These are phyloP conservation scores for Takifugu flavidus DNA, from an alignment of 2,113 vertebrate species.

Conservation along the genomic window DNA sequence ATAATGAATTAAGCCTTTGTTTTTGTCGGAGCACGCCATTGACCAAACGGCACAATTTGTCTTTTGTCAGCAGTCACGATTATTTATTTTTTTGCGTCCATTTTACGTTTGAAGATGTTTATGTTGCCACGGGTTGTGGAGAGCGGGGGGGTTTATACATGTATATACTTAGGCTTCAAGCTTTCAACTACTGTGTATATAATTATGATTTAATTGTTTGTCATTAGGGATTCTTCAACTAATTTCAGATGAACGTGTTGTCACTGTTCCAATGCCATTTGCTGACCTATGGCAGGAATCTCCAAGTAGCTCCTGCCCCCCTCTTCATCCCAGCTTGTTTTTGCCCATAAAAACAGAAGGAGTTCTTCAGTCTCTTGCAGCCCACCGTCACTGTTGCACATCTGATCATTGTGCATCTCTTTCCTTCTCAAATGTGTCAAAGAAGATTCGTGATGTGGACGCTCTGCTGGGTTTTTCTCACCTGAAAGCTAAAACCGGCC, in stretches of 20 bases:
- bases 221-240: constrained; percentile 4
- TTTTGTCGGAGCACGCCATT: background rate
- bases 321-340: constrained; percentile 6
- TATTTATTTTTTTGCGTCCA: background rate
- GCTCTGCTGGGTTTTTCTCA: too few species aligned
- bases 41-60: background rate
- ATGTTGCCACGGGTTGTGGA: background rate
- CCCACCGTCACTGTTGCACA: background rate
- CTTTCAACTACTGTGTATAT: background rate
- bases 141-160: background rate
- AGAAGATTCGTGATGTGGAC: too few species aligned
- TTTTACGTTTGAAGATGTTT: constrained; percentile 10
- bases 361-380: background rate
- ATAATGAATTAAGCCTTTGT: constrained; percentile 32
- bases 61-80: background rate
- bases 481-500: too few species aligned
- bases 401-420: background rate
- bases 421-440: background rate
- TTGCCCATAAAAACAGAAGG: constrained; percentile 11
- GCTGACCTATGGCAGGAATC: constrained; percentile 28
- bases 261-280: constrained; percentile 29
- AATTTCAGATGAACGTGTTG: background rate
- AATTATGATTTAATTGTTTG: constrained; percentile 25
- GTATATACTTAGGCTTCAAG: background rate
- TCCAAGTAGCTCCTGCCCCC: constrained; percentile 22